These are phyloP conservation scores for Neotoma lepida DNA, from an alignment of 2,113 vertebrate species.

Conservation along the genomic window DNA sequence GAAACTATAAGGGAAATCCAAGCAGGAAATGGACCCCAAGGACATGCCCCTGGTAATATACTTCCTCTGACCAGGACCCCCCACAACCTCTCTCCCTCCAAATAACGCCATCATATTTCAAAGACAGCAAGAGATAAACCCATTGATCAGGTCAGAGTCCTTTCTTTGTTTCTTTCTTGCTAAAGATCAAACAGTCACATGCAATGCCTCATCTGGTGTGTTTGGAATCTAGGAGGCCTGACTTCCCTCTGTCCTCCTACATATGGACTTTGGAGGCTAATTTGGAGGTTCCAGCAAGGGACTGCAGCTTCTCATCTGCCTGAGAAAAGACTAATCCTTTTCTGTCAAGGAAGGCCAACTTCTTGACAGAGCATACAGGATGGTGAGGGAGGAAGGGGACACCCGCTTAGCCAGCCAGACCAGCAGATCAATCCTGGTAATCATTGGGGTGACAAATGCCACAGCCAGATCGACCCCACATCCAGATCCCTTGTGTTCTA, in stretches of 20 bases:
- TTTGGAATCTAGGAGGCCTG: not conserved
- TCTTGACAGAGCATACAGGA: not conserved
- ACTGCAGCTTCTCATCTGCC: not conserved
- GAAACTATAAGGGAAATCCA: not conserved
- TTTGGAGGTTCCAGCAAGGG: not conserved
- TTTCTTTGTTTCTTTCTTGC: not conserved
- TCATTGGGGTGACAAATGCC: not conserved
- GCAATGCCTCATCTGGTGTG: not conserved
- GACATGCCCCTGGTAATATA: not conserved
- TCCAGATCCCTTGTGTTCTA: not conserved
- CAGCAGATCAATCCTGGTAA: not conserved
- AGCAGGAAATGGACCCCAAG: not conserved
- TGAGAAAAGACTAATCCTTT: not conserved
- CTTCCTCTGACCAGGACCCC: not conserved
- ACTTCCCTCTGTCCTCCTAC: not conserved
- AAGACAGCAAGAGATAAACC: not conserved
- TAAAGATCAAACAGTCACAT: not conserved
- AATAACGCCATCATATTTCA: not conserved
- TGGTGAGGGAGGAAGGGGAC: not conserved
- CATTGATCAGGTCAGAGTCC: not conserved
- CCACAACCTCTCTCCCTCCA: not conserved
- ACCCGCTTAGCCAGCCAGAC: not conserved
- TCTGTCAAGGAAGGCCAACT: not conserved
- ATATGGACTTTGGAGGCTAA: not conserved
- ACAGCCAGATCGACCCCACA: not conserved